These are phyloP conservation scores for Leucoma salicis DNA, from an alignment of 2,888 invertebrate species.

Conservation along the genomic window DNA sequence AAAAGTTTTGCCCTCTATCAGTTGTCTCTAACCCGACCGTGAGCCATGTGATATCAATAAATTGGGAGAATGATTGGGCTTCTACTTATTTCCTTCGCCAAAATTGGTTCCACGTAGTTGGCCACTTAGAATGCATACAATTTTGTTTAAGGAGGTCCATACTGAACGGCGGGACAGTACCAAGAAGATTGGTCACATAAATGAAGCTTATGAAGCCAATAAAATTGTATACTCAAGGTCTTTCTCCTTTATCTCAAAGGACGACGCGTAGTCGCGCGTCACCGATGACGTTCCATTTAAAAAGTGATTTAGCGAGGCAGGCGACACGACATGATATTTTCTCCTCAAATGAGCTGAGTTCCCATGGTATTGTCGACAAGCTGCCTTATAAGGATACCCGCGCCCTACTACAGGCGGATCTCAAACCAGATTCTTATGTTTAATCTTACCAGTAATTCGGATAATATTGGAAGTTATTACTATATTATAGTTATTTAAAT, in stretches of 20 bases:
- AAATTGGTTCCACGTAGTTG: no score
- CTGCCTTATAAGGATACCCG: slow-evolving; percentile 67
- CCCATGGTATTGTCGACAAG: slow-evolving; percentile 77
- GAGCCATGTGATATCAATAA: no score
- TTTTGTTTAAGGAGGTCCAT: no score
- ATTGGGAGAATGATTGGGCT: no score
- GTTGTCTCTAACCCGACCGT: no score
- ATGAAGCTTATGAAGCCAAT: no score
- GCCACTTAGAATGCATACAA: no score
- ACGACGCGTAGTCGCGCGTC: slow-evolving; percentile 25
- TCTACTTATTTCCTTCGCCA: no score
- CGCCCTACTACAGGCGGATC: slow-evolving; percentile 64
- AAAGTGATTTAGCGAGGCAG: slow-evolving; percentile 67
- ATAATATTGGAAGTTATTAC: slow-evolving; percentile 27
- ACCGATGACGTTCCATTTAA: slow-evolving; percentile 59
- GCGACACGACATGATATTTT: slow-evolving; percentile 71
- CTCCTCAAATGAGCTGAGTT: slow-evolving; percentile 79
- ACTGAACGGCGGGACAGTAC: no score
- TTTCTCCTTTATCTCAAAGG: slow-evolving; percentile 40
- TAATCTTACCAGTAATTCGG: slow-evolving; percentile 41
- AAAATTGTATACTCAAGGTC: background rate
- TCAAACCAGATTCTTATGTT: slow-evolving; percentile 55
- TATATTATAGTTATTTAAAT: slow-evolving; percentile 25
- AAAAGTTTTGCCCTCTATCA: no score
- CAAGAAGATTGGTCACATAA: no score